Evolutionary conservation across 2,888 invertebrate species (phyloP).

Genomic region (Limulus polyphemus): DNA sequence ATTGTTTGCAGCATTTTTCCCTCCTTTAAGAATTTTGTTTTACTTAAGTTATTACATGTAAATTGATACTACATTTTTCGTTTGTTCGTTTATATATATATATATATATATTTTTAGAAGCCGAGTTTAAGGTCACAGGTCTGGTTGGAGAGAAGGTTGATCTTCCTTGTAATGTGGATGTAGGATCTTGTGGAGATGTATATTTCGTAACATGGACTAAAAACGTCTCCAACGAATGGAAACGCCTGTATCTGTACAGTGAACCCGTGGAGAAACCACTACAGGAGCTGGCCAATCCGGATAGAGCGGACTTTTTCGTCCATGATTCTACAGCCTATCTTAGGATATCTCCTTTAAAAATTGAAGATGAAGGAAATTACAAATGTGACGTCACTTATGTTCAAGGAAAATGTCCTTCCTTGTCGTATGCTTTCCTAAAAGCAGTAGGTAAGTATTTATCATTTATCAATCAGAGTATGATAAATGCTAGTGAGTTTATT

Average conservation of each 20-base stretch:
- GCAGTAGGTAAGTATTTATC: slow-evolving; percentile 12
- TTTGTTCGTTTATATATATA: too few species aligned
- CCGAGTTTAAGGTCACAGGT: slow-evolving; percentile 6
- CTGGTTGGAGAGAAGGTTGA: slow-evolving; percentile 39
- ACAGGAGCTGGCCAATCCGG: slow-evolving; percentile 23
- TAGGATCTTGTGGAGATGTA: slow-evolving; percentile 56
- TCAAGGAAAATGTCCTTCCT: slow-evolving; percentile 27
- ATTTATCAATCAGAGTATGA: too few species aligned
- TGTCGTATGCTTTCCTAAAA: slow-evolving; percentile 24
- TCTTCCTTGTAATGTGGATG: slow-evolving; percentile 58
- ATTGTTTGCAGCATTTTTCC: too few species aligned
- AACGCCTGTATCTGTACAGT: slow-evolving; percentile 26
- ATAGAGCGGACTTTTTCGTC: slow-evolving; percentile 17
- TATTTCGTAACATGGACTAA: slow-evolving; percentile 64
- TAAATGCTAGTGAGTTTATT: too few species aligned
- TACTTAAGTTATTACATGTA: too few species aligned
- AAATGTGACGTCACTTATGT: slow-evolving; percentile 49
- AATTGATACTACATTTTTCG: too few species aligned
- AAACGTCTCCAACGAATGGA: slow-evolving; percentile 24
- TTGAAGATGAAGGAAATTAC: slow-evolving; percentile 64
- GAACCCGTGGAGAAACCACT: slow-evolving; percentile 26
- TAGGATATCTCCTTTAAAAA: slow-evolving; percentile 52
- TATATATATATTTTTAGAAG: too few species aligned
- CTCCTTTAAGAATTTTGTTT: too few species aligned
- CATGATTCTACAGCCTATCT: slow-evolving; percentile 33